These are phyloP conservation scores for Cephus sareptanus DNA, from an alignment of 2,888 invertebrate species.

Conservation along the genomic window DNA sequence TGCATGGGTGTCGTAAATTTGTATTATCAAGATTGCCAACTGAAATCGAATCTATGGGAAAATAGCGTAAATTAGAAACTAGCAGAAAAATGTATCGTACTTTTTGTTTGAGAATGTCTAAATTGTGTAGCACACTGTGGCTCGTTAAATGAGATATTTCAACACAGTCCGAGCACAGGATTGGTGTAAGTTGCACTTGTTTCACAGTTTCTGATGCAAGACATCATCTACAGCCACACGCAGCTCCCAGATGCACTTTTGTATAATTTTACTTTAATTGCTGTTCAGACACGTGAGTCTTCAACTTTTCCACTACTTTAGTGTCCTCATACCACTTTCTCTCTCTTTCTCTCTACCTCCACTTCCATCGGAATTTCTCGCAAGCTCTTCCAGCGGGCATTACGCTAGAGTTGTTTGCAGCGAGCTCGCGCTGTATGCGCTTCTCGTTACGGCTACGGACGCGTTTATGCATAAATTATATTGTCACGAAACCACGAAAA, in stretches of 20 bases:
- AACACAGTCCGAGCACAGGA: neutral
- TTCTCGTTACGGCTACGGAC: neutral
- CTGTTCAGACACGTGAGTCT: conserved; percentile 41
- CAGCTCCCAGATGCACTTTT: conserved; percentile 33
- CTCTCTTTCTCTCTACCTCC: neutral
- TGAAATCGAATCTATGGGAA: neutral
- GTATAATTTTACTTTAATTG: conserved; percentile 61
- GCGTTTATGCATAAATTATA: neutral
- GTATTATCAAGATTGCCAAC: too few relatives aligned
- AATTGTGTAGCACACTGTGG: neutral
- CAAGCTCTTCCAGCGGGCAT: neutral
- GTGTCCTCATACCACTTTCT: neutral
- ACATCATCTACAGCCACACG: neutral
- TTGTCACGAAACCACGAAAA: neutral
- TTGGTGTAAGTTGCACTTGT: conserved; percentile 7
- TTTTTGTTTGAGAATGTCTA: neutral
- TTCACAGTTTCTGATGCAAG: conserved; percentile 15
- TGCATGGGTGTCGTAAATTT: too few relatives aligned
- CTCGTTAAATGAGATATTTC: neutral
- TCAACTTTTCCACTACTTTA: neutral
- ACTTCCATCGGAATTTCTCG: neutral
- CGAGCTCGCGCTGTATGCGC: neutral
- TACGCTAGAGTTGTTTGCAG: neutral
- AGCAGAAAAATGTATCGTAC: neutral
- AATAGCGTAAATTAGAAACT: neutral